Conservation (phyloP, 2,797 vertebrate genomes). For the Lacerta agilis region DNA sequence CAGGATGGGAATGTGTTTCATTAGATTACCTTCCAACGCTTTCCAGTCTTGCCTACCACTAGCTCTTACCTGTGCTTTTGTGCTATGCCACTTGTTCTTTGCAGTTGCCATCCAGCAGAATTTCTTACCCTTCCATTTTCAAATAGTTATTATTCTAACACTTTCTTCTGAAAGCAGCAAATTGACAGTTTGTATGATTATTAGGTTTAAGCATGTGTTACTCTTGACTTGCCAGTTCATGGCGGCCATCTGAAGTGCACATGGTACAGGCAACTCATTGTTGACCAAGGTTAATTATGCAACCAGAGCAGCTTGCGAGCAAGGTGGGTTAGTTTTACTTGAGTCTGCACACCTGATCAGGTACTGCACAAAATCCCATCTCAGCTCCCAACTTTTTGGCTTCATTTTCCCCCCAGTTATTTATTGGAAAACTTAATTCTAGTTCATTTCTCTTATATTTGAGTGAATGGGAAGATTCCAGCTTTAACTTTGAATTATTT, state of each 20-base stretch:
- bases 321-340: neutral
- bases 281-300: neutral
- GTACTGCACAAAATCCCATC: neutral
- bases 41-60: neutral
- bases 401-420: neutral
- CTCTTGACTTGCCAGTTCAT: neutral
- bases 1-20: slow-evolving; percentile 20
- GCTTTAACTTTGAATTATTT: neutral
- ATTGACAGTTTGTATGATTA: neutral
- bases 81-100: slow-evolving; percentile 4
- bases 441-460: neutral
- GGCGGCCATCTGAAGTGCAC: neutral
- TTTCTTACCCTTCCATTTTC: neutral
- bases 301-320: neutral
- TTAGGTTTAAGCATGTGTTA: neutral
- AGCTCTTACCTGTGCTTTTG: neutral
- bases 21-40: slow-evolving; percentile 16
- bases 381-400: neutral
- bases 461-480: neutral
- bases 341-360: neutral
- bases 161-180: neutral
- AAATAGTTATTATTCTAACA: slow-evolving; percentile 4
- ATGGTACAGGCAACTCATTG: neutral
- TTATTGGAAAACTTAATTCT: neutral
- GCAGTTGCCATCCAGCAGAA: slow-evolving; percentile 12